These are phyloP conservation scores for Phenganax stokvisi DNA, from an alignment of 92 coral and sea anemone species.

Conservation along the genomic window DNA sequence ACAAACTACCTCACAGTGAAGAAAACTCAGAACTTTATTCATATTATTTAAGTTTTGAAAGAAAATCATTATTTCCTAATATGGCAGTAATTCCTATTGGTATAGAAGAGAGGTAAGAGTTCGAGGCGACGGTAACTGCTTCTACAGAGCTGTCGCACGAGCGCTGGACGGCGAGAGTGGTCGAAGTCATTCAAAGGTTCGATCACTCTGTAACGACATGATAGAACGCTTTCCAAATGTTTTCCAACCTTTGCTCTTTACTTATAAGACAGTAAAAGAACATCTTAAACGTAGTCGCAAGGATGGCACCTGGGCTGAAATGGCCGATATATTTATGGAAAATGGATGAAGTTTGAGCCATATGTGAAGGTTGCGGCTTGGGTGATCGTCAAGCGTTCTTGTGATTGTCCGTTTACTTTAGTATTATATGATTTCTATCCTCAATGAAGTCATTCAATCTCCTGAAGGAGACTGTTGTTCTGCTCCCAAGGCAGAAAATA, in stretches of 20 bases:
- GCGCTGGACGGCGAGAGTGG: not conserved
- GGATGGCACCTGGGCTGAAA: constrained; percentile 39
- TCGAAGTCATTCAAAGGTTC: not conserved
- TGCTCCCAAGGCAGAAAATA: constrained; percentile 43
- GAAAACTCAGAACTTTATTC: not conserved
- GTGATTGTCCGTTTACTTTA: constrained; percentile 55
- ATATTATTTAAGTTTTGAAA: not conserved
- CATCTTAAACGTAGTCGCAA: constrained; percentile 23
- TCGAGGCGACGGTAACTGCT: not conserved
- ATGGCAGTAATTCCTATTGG: constrained; percentile 6
- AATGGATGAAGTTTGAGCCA: constrained; percentile 50
- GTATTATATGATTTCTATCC: constrained; percentile 13
- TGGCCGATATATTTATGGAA: constrained; percentile 52
- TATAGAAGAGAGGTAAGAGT: not conserved
- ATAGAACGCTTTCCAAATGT: not conserved
- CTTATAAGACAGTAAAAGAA: constrained; percentile 48
- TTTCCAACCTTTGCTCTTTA: not conserved
- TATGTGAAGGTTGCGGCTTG: constrained; percentile 12
- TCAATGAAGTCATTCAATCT: constrained; percentile 51
- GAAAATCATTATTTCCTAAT: not conserved
- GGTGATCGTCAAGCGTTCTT: constrained; percentile 30
- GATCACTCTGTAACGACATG: not conserved
- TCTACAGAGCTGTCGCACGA: constrained; percentile 9
- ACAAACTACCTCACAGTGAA: constrained; percentile 11
- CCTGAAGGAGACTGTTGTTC: constrained; percentile 49